Evolutionary conservation across 2,888 invertebrate species (phyloP).

Genomic region (Tinea pellionella): DNA sequence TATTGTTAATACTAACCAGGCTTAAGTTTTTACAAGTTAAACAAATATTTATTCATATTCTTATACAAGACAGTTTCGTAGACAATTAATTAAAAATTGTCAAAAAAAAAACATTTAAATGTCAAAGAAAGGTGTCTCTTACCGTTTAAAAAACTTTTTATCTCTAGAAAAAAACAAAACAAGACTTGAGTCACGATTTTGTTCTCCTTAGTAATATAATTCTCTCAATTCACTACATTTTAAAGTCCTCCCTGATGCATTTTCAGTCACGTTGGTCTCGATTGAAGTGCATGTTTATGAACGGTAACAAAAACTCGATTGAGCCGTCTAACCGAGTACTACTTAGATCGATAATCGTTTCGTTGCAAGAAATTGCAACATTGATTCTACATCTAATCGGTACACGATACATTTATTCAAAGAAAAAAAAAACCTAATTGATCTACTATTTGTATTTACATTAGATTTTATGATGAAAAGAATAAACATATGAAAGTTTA

Average conservation of each 20-base stretch:
- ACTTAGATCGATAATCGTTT: constrained; percentile 21
- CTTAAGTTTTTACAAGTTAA: too few species aligned
- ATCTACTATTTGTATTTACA: background rate
- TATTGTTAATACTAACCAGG: too few species aligned
- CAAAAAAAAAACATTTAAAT: too few species aligned
- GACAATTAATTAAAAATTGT: too few species aligned
- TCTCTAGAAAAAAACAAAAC: background rate
- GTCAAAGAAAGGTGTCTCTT: too few species aligned
- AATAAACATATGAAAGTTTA: background rate
- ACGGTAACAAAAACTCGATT: constrained; percentile 29
- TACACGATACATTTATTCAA: constrained; percentile 12
- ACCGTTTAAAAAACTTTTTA: background rate
- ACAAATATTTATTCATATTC: too few species aligned
- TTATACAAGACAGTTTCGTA: too few species aligned
- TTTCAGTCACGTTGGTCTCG: background rate
- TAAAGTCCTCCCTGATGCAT: background rate
- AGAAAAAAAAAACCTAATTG: background rate
- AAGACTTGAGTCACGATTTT: background rate
- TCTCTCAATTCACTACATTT: background rate
- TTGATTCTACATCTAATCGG: constrained; percentile 21
- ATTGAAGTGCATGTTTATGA: constrained; percentile 20
- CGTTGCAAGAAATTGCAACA: constrained; percentile 23
- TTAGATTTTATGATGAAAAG: background rate
- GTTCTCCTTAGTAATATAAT: background rate
- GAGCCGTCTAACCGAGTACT: constrained; percentile 26